Base-by-base conservation (phyloP, 53 echinoderm and acorn worm genomes). In the Zoroaster sp. region DNA sequence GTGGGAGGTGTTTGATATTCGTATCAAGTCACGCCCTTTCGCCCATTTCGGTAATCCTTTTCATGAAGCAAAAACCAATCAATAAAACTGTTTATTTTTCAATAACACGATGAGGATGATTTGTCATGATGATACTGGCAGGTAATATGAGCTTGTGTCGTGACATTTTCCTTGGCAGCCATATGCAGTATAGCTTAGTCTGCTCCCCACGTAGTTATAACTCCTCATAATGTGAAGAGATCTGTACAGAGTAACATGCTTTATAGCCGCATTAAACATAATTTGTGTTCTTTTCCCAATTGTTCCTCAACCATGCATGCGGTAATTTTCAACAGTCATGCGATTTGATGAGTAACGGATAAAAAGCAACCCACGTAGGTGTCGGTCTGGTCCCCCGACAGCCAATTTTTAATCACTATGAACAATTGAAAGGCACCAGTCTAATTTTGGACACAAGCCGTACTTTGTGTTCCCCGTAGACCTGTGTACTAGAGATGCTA, bases 201-300 rank as follows among this genome's bases (percentile, higher is more conserved):
- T 59, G 63, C 35, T 55, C 55, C 78, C 79, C 1, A 25, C 34
- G 38, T 37, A 23, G 79, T 35, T 55, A 33, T 37, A 36, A 20
- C 31, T 14, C 79, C 40, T 59, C 79, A 63, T 55, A 55, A 79
- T 38, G 33, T 31, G 45, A 45, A 51, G n/a, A 31, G 53, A 15
- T 37, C 54, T 78, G 54, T 78, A 52, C 12, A 46, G 55, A 35
- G 78, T 32, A 79, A 63, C 79, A 79, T 79, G 47, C 39, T 78
- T 79, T 79, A 79, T 79, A 59, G 38, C 10, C 20, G n/a, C 59
- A 38, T 79, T 59, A 79, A 79, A 63, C 79, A 59, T 38, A n/a
- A 5, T 14, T 59, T 9, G 12, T 23, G 28, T 38, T 35, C 78
- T 38, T 54, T 78, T 63, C 39, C 23, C 33, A 38, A 49, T 53